phyloP scores from a whole-genome alignment of 2,113 vertebrate species.

The Anarrhichthys ocellatus region DNA sequence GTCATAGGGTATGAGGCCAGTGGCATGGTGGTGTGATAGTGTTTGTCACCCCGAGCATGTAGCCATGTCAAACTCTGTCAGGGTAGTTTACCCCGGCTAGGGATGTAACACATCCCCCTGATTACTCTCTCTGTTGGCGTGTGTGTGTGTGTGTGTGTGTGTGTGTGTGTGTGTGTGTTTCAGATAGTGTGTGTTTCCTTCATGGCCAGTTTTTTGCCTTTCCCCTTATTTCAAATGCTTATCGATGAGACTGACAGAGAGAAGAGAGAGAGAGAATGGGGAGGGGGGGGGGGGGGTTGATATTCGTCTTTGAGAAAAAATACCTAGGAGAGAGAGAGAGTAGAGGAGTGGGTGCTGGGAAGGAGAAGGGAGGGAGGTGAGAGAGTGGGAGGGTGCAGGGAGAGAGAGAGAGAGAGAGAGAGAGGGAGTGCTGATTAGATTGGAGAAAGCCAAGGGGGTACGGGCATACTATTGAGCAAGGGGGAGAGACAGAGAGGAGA shows the following conservation, averaged over 20 bases:
- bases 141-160: slow-evolving; percentile 8
- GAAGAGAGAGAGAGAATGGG: slow-evolving; percentile 23
- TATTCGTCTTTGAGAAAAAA: slow-evolving; percentile 79
- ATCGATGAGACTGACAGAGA: slow-evolving; percentile 64
- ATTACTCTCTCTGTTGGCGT: slow-evolving; percentile 42
- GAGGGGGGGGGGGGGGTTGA: slow-evolving; percentile 43
- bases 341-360: slow-evolving; percentile 62
- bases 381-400: slow-evolving; percentile 65
- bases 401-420: slow-evolving; percentile 43
- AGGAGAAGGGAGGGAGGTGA: slow-evolving; percentile 44
- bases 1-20: slow-evolving; percentile 45
- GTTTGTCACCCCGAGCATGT: slow-evolving; percentile 75
- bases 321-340: slow-evolving; percentile 56
- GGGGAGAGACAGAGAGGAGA: slow-evolving; percentile 66
- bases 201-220: slow-evolving; percentile 43
- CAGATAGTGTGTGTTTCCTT: slow-evolving; percentile 37
- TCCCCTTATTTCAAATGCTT: slow-evolving; percentile 62
- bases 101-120: slow-evolving; percentile 57
- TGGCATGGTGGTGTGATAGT: slow-evolving; percentile 61
- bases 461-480: slow-evolving; percentile 79
- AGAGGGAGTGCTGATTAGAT: slow-evolving; percentile 79
- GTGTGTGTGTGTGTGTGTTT: slow-evolving; percentile 9
- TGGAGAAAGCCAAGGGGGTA: slow-evolving; percentile 82
- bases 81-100: slow-evolving; percentile 59
- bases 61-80: slow-evolving; percentile 75